Evolutionary conservation across 2,797 vertebrate genomes (phyloP).

Genomic region (Anguilla anguilla): DNA sequence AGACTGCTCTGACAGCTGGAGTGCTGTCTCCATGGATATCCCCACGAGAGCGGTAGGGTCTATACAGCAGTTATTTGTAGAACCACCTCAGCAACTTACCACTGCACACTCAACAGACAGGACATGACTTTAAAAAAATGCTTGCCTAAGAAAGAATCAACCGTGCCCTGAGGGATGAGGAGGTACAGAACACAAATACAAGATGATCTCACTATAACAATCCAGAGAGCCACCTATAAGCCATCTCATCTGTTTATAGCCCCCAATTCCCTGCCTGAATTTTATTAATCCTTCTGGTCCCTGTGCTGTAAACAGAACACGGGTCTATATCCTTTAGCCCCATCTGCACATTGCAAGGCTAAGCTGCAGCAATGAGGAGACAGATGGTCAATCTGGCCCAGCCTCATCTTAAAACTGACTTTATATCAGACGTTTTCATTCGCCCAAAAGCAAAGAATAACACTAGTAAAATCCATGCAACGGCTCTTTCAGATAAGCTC

Average conservation of each 20-base stretch:
- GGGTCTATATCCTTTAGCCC: not conserved
- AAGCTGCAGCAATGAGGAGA: not conserved
- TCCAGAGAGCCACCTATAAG: not conserved
- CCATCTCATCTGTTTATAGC: not conserved
- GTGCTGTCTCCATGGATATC: not conserved
- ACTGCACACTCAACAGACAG: not conserved
- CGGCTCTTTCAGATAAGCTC: not conserved
- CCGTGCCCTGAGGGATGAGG: not conserved
- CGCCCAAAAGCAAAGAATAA: not conserved
- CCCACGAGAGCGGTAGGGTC: not conserved
- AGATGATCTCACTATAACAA: not conserved
- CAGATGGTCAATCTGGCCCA: not conserved
- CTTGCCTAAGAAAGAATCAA: not conserved
- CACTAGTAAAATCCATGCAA: not conserved
- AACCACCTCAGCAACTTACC: not conserved
- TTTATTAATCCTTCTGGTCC: not conserved
- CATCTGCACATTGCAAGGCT: not conserved
- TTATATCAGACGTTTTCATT: not conserved
- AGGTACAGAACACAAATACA: not conserved
- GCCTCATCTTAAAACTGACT: not conserved
- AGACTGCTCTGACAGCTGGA: not conserved
- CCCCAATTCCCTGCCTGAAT: not conserved
- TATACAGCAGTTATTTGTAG: not conserved
- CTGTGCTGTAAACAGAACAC: not conserved
- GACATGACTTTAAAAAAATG: not conserved